Evolutionary conservation across 64 coral and sea anemone species (phyloP).

Genomic region (Acropora tenuis): DNA sequence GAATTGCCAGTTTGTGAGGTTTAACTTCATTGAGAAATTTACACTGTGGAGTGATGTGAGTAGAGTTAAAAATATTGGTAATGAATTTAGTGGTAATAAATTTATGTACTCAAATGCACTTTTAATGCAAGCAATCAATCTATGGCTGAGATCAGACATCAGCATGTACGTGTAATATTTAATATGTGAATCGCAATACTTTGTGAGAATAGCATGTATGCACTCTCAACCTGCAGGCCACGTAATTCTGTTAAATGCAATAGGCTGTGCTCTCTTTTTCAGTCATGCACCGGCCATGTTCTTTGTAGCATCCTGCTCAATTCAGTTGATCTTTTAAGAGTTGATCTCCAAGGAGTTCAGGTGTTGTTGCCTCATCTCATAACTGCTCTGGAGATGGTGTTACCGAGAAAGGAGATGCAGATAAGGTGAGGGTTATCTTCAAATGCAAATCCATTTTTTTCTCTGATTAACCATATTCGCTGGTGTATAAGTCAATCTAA

Average conservation of each 20-base stretch:
- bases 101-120: no score
- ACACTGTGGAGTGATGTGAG: background rate
- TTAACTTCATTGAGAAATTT: no score
- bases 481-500: no score
- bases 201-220: no score
- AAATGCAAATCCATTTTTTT: no score
- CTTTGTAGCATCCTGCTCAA: slow-evolving; percentile 94
- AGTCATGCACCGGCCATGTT: slow-evolving; percentile 92
- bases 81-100: no score
- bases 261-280: background rate
- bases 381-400: slow-evolving; percentile 86
- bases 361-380: slow-evolving; percentile 92
- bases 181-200: background rate
- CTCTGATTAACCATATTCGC: no score
- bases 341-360: slow-evolving; percentile 92
- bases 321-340: slow-evolving; percentile 84
- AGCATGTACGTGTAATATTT: background rate
- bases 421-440: slow-evolving; percentile 35
- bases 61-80: background rate
- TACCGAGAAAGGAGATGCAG: slow-evolving; percentile 76
- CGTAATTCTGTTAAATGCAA: background rate
- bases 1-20: no score
- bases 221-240: no score
- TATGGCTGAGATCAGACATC: no score
- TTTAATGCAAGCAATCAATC: no score